phyloP scores from a whole-genome alignment of 2,113 vertebrate genomes.

The Chlorodrepanis virens region DNA sequence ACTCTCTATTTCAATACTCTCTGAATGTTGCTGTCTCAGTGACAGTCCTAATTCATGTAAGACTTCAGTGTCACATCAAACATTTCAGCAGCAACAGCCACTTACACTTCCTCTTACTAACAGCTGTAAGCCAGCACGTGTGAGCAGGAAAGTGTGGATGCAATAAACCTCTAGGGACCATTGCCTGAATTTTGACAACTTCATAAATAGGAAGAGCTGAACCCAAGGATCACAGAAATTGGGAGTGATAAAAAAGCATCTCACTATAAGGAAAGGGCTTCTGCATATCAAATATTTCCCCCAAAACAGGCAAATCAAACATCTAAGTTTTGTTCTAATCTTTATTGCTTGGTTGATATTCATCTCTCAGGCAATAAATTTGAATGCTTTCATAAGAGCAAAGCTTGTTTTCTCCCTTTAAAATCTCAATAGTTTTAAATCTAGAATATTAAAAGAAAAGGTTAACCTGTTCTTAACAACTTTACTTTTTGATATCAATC shows the following conservation, averaged over 20 bases:
- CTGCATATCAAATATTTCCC: background rate
- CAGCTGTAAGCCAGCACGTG: rapidly evolving
- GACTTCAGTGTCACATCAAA: background rate
- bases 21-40: background rate
- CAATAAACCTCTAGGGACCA: background rate
- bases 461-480: background rate
- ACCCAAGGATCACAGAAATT: background rate
- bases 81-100: background rate
- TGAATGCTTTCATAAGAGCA: background rate
- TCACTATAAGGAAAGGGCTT: background rate
- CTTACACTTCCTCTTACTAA: background rate
- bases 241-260: background rate
- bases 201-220: background rate
- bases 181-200: background rate
- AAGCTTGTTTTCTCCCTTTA: background rate
- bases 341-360: background rate
- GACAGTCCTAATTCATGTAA: background rate
- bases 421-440: background rate
- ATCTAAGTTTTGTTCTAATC: background rate
- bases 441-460: background rate
- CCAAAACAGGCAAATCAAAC: background rate
- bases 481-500: background rate
- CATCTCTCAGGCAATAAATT: background rate
- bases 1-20: background rate
- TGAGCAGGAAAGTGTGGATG: background rate